These are phyloP conservation scores for Hippocampus comes DNA, from an alignment of 2,113 vertebrate species.

Conservation along the genomic window DNA sequence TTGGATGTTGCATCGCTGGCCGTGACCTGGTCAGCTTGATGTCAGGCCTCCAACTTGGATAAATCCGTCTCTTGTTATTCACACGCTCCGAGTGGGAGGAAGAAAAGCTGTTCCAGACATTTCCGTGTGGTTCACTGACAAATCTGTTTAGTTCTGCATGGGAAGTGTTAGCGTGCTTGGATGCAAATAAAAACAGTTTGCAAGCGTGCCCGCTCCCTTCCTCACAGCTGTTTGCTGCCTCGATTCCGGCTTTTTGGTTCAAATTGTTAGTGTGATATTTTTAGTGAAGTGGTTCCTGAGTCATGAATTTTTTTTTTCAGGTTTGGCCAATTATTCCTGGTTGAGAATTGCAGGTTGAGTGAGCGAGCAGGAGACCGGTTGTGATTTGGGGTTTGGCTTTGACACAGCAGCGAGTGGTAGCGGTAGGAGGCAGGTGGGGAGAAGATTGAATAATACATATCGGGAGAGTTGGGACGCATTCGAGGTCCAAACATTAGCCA, in stretches of 20 bases:
- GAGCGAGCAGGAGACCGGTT: slow-evolving; percentile 42
- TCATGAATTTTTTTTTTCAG: slow-evolving; percentile 26
- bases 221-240: slow-evolving; percentile 36
- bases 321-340: slow-evolving; percentile 46
- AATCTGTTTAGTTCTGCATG: slow-evolving; percentile 42
- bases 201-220: slow-evolving; percentile 2
- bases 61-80: slow-evolving; percentile 21
- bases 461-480: not conserved
- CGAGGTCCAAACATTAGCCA: not conserved
- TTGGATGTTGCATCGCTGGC: slow-evolving; percentile 4
- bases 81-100: slow-evolving; percentile 2
- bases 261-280: slow-evolving; percentile 34
- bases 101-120: slow-evolving; percentile 34
- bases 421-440: not conserved
- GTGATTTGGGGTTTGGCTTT: slow-evolving; percentile 29
- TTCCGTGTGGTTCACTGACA: slow-evolving; percentile 41
- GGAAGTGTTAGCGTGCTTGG: slow-evolving; percentile 27
- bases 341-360: slow-evolving; percentile 42
- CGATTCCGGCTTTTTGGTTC: slow-evolving; percentile 23
- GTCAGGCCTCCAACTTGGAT: slow-evolving; percentile 18
- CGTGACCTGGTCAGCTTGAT: slow-evolving; percentile 10
- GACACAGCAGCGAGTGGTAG: not conserved
- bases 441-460: not conserved
- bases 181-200: slow-evolving; percentile 15
- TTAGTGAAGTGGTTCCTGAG: slow-evolving; percentile 20